Conservation (phyloP, 2,797 vertebrate genomes). For the Enteromius paludinosus region DNA sequence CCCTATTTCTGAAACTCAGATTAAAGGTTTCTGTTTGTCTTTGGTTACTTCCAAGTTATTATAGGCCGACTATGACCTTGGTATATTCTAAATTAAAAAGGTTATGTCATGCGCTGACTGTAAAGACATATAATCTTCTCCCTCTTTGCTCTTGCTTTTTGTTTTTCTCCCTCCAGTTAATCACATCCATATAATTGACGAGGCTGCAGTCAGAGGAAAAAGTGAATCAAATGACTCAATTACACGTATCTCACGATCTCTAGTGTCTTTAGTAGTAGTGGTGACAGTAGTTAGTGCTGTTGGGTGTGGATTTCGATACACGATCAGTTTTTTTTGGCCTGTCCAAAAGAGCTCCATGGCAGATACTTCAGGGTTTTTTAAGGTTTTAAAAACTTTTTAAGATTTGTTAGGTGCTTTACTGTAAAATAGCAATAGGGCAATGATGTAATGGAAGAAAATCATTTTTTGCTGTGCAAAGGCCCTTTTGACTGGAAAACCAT, state of each 20-base stretch:
- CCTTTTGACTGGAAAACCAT: background rate
- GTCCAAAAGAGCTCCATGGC: background rate
- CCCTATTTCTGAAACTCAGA: conserved; percentile 67
- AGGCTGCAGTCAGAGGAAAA: conserved; percentile 33
- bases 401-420: background rate
- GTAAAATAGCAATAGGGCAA: background rate
- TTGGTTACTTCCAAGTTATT: conserved; percentile 74
- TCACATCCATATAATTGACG: conserved; percentile 54
- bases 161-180: conserved; percentile 53
- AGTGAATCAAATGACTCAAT: conserved; percentile 21
- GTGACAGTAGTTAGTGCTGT: background rate
- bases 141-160: conserved; percentile 52
- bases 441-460: background rate
- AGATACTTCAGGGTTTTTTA: background rate
- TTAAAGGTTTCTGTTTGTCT: conserved; percentile 73
- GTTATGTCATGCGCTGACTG: conserved; percentile 69
- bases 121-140: conserved; percentile 69
- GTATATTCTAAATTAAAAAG: conserved; percentile 68
- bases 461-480: background rate
- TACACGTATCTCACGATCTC: background rate
- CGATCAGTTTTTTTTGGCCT: background rate
- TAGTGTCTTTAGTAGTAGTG: background rate
- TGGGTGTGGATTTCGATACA: background rate
- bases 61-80: conserved; percentile 70
- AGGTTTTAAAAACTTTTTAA: background rate